A percentile compares a stretch with the other conserved stretches of the same genome.
Conservation (phyloP, 2,888 invertebrate genomes). For the Monochamus alternatus region DNA sequence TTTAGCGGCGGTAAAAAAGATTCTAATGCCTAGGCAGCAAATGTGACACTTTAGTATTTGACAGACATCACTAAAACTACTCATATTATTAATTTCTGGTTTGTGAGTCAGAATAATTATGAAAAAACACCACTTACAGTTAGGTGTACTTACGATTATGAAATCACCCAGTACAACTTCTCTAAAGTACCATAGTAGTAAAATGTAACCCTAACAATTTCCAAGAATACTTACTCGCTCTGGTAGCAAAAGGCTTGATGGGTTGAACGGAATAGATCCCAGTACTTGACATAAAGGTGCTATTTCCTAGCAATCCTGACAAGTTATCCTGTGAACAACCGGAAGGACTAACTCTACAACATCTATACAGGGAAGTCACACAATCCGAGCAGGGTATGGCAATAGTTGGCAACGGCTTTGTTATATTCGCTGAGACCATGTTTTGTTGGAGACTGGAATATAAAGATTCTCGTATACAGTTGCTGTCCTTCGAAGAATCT, state of each 20-base stretch:
- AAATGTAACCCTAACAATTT: too few relatives aligned
- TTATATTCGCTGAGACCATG: constrained; percentile 35
- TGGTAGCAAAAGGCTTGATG: constrained; percentile 68
- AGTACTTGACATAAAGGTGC: constrained; percentile 46
- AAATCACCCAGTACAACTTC: too few relatives aligned
- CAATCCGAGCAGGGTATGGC: constrained; percentile 77
- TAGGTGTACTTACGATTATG: too few relatives aligned
- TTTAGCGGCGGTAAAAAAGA: too few relatives aligned
- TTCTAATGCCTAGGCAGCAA: too few relatives aligned
- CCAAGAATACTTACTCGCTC: constrained; percentile 60
- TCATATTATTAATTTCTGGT: too few relatives aligned
- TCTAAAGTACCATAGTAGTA: too few relatives aligned
- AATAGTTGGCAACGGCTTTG: constrained; percentile 65
- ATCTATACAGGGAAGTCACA: constrained; percentile 78
- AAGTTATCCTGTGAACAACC: constrained; percentile 49
- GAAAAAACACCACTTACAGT: too few relatives aligned
- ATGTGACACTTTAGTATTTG: too few relatives aligned
- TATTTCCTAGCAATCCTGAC: constrained; percentile 41
- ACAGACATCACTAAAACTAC: too few relatives aligned
- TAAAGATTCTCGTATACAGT: constrained; percentile 16
- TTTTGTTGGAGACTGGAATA: not conserved
- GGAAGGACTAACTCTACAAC: constrained; percentile 71
- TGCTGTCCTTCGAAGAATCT: constrained; percentile 15
- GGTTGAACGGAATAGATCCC: constrained; percentile 65
- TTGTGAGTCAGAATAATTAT: too few relatives aligned